Evolutionary conservation across 2,888 invertebrate genomes (phyloP).

Genomic region (Calliopum simillimum): DNA sequence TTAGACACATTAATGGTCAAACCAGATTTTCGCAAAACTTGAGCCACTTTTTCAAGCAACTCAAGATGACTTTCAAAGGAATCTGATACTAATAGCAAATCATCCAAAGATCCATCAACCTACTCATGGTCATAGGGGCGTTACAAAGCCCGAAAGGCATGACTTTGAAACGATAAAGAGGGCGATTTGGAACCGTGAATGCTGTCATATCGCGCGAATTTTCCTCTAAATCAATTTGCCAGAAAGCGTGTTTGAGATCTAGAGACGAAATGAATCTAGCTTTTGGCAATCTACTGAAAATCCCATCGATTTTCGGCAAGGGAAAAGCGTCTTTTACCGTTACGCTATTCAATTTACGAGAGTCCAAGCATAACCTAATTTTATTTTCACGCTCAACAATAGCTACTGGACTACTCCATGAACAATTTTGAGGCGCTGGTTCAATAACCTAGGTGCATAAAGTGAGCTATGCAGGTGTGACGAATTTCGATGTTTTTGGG

Average conservation of each 20-base stretch:
- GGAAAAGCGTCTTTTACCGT: slow-evolving; percentile 41
- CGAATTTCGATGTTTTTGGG: no score
- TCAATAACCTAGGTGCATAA: no score
- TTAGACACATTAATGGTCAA: slow-evolving; percentile 40
- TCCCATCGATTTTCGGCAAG: slow-evolving; percentile 31
- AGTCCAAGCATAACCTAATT: slow-evolving; percentile 51
- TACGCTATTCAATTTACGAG: slow-evolving; percentile 49
- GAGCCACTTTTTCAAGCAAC: slow-evolving; percentile 31
- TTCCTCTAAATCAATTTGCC: slow-evolving; percentile 34
- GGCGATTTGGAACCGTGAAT: slow-evolving; percentile 42
- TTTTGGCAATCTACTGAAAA: slow-evolving; percentile 37
- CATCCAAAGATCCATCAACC: slow-evolving; percentile 41
- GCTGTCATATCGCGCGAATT: slow-evolving; percentile 39
- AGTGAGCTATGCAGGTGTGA: no score
- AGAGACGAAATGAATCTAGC: slow-evolving; percentile 38
- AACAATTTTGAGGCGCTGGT: slow-evolving; percentile 41
- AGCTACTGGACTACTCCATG: slow-evolving; percentile 52
- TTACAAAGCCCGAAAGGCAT: slow-evolving; percentile 43
- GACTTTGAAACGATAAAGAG: slow-evolving; percentile 42
- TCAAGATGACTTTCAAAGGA: slow-evolving; percentile 27
- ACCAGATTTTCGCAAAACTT: slow-evolving; percentile 31
- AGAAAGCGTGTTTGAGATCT: slow-evolving; percentile 40
- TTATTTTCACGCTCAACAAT: slow-evolving; percentile 48
- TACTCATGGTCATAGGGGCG: slow-evolving; percentile 39
- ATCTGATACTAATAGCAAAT: slow-evolving; percentile 35